These are phyloP conservation scores for Halyomorpha halys DNA, from an alignment of 1,140 invertebrate genomes.

Conservation along the genomic window DNA sequence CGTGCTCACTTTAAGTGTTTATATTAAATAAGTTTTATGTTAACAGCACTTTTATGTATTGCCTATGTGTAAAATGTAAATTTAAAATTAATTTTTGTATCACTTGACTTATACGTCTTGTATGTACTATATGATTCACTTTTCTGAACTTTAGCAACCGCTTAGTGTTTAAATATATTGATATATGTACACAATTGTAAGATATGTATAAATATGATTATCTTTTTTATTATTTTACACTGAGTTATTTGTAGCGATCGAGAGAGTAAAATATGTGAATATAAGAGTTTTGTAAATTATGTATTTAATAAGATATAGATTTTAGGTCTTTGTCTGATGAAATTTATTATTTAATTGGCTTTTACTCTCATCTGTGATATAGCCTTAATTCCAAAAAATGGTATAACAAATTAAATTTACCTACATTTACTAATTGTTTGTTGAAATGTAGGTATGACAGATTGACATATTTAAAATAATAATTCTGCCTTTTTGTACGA, in stretches of 20 bases:
- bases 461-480: too few relatives aligned
- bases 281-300: slow-evolving; percentile 12
- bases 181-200: slow-evolving; percentile 7
- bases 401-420: too few relatives aligned
- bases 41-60: too few relatives aligned
- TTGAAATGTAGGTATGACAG: too few relatives aligned
- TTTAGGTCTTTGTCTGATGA: not conserved
- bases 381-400: slow-evolving; percentile 2
- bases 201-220: slow-evolving; percentile 5
- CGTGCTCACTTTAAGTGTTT: too few relatives aligned
- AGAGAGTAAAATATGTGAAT: not conserved
- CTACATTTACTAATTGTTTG: too few relatives aligned
- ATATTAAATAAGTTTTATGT: too few relatives aligned
- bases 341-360: slow-evolving; percentile 5
- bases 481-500: too few relatives aligned
- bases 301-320: slow-evolving; percentile 6
- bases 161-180: not conserved
- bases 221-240: slow-evolving; percentile 8
- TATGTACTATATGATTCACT: not conserved
- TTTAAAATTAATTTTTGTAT: too few relatives aligned
- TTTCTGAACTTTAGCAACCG: not conserved
- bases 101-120: not conserved
- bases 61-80: too few relatives aligned
- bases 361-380: slow-evolving; percentile 18
- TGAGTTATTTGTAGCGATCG: not conserved